Percentiles rank a stretch among this genome's conserved stretches.
phyloP scores from a whole-genome alignment of 2,113 vertebrate species.

The Oreocharis arfaki region DNA sequence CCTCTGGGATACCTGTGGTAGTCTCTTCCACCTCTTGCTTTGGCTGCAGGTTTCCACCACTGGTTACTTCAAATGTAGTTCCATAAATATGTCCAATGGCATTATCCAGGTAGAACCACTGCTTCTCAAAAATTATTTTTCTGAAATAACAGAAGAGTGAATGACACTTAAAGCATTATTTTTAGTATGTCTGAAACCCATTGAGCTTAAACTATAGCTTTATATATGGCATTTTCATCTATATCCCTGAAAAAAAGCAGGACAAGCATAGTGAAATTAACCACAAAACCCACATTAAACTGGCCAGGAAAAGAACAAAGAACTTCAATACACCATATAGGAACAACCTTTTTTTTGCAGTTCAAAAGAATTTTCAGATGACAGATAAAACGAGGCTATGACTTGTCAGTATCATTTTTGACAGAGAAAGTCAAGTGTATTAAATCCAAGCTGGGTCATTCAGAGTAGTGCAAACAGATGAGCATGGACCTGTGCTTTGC shows the following conservation, averaged over 20 bases:
- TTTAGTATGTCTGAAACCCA: neutral
- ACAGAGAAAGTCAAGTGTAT: neutral
- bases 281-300: neutral
- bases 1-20: conserved; percentile 71
- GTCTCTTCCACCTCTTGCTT: conserved; percentile 70
- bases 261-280: neutral
- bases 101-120: conserved; percentile 92
- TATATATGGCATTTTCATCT: neutral
- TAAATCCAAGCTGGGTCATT: neutral
- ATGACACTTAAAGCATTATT: neutral
- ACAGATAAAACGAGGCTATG: neutral
- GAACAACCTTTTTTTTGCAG: neutral
- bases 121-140: conserved; percentile 95
- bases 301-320: neutral
- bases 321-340: accelerated
- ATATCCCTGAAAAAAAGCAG: neutral
- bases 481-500: neutral
- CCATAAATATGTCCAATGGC: conserved; percentile 85
- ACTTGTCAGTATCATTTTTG: neutral
- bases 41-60: conserved; percentile 82
- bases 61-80: conserved; percentile 85
- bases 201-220: neutral
- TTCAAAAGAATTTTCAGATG: neutral
- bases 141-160: conserved; percentile 63
- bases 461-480: neutral